Base-by-base conservation (phyloP, 2,888 invertebrate species). In the Apotomis capreana region DNA sequence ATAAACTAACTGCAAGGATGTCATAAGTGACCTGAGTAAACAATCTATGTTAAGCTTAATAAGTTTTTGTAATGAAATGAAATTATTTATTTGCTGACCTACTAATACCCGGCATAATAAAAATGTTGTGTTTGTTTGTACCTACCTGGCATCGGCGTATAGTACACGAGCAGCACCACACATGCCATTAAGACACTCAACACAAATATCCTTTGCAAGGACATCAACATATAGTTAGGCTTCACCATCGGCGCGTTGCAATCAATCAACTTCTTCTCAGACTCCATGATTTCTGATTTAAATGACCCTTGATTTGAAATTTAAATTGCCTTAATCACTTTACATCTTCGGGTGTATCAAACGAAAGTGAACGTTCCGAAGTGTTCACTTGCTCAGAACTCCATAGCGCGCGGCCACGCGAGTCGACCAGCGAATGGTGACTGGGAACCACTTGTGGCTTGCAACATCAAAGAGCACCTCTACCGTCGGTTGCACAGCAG, bases 91-190 rank as follows among this genome's bases (percentile, higher is more conserved):
- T 26, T 26, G 26, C 26, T 26, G 26, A 26, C 26, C 26, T 26
- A 26, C 26, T 26, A 26, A 26, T 26, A 26, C 26, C 12, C 59
- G 51, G 58, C 58, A 49, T 51, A 52, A 69, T 37, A 69, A n/a
- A 58, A 51, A 12, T 26, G 59, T 12, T 40, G 40, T 40, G 5
- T 13, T 51, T 40, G 69, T 62, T 65, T 44, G 36, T 36, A 46
- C 76, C 73, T 89, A 96, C 96, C 95, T 92, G 96, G 96, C 90
- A 95, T 92, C 36, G 96, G 96, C 61, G 96, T 95, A 74, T 95
- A 94, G 85, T 96, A 95, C 76, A 96, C 95, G 75, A 96, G 95
- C 67, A 96, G 94, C 62, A 95, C 89, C 73, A 96, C 96, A 79
- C 95, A 95, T 26, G 94, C 94, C 67, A 95, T 89, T 86, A 96